Percentiles rank a stretch among this genome's conserved stretches.
Evolutionary conservation across 1,140 invertebrate species (phyloP).

Genomic region (Rhyzopertha dominica): DNA sequence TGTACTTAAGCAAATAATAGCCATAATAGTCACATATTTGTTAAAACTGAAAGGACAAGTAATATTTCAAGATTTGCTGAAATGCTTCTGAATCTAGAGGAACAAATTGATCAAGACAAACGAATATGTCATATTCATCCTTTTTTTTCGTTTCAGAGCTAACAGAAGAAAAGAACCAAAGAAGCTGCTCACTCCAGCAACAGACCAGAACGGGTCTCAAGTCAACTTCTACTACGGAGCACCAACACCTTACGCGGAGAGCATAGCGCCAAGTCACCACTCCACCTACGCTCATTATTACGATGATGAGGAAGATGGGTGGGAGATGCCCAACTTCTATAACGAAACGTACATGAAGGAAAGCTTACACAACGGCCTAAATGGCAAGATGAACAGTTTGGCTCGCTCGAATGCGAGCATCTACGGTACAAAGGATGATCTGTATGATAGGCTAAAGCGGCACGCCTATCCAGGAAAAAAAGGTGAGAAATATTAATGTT

Average conservation of each 20-base stretch:
- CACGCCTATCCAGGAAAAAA: constrained; percentile 95
- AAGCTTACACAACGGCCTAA: constrained; percentile 71
- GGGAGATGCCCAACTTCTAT: constrained; percentile 97
- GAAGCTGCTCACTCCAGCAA: constrained; percentile 78
- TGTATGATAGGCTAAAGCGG: constrained; percentile 91
- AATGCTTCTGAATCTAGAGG: too few relatives aligned
- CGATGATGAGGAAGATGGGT: constrained; percentile 90
- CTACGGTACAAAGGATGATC: constrained; percentile 92
- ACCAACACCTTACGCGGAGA: constrained; percentile 86
- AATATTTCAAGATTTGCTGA: too few relatives aligned
- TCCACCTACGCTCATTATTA: constrained; percentile 95
- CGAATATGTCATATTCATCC: too few relatives aligned
- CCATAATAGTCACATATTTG: too few relatives aligned
- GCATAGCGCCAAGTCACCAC: constrained; percentile 90
- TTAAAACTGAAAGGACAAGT: too few relatives aligned
- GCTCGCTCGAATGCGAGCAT: constrained; percentile 88
- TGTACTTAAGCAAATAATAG: too few relatives aligned
- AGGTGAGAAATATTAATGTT: constrained; percentile 55
- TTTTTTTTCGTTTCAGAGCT: constrained; percentile 52
- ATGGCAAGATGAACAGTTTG: constrained; percentile 82
- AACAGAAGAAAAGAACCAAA: constrained; percentile 80
- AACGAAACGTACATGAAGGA: constrained; percentile 97
- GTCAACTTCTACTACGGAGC: constrained; percentile 96
- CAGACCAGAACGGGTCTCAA: constrained; percentile 84
- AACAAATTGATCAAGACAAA: too few relatives aligned